Base-by-base conservation (phyloP, 2,888 invertebrate species). In the Epiblema foenella region DNA sequence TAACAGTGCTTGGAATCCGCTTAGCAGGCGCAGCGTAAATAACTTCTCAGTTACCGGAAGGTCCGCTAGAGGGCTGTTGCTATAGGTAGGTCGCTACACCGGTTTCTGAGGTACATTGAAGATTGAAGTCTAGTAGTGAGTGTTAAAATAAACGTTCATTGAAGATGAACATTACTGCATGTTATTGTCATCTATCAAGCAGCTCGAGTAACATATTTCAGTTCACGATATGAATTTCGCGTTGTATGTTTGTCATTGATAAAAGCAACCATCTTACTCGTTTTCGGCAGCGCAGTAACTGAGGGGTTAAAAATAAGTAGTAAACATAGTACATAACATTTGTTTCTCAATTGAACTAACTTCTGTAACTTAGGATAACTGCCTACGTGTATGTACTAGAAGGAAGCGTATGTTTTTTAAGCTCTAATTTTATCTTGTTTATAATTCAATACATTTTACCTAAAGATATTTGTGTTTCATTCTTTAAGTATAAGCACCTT, bases 361-460 rank as follows among this genome's bases (percentile, higher is more conserved):
- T 20, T 63, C 46, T 39, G 29, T 62, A 46, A 63, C 39, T 33
- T 70, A 69, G 69, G 51, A 46, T n/a, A 56, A 66, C 58, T 67
- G 67, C 68, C 42, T 64, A 54, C 52, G 20, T 64, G 67, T 70
- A 56, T 64, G 56, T 59, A 70, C 57, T 68, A 59, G 57, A 65
- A 74, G 72, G 70, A 74, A 72, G 72, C 81, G 79, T 85, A 83
- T 79, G 81, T 82, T 83, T 82, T 81, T 82, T 87, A 86, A 88
- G 87, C 85, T 86, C 79, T 86, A 87, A 85, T 77, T 83, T 83
- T 83, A 81, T 80, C 80, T 82, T 87, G 85, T 87, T 85, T 84
- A 86, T 86, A 87, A 85, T 84, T 81, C 79, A 75, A 85, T 88
- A 89, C 85, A 88, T 85, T 85, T 87, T 89, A 88, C 88, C 88